phyloP scores from a whole-genome alignment of 2,888 invertebrate species.

The Amphipoea oculea region DNA sequence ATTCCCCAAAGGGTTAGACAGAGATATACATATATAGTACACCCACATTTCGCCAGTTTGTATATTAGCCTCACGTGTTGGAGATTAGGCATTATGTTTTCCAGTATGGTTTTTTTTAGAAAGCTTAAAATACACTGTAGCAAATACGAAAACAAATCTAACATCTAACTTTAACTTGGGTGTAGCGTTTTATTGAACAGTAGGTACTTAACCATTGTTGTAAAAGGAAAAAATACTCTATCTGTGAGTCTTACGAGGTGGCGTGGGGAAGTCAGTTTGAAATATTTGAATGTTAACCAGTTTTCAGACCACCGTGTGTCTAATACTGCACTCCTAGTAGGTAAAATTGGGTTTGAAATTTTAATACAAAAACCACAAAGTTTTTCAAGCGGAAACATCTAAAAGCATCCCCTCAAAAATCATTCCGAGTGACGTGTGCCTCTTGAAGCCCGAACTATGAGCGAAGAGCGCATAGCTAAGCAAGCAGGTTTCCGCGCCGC shows the following conservation, averaged over 20 bases:
- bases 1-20: not conserved
- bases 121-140: not conserved
- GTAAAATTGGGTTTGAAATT: conserved; percentile 1
- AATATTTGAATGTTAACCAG: not conserved
- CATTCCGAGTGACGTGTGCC: conserved; percentile 58
- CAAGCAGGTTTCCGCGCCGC: conserved; percentile 49
- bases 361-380: conserved; percentile 17
- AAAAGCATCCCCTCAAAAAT: conserved; percentile 48
- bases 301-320: not conserved
- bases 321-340: not conserved
- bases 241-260: no score
- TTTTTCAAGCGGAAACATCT: conserved; percentile 29
- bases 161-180: no score
- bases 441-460: conserved; percentile 51
- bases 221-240: not conserved
- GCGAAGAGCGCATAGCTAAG: conserved; percentile 61
- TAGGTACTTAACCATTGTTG: not conserved
- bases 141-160: not conserved
- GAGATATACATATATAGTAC: not conserved
- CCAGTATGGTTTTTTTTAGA: not conserved
- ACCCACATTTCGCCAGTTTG: not conserved
- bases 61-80: not conserved
- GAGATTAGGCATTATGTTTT: not conserved
- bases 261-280: not conserved
- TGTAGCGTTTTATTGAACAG: no score